Evolutionary conservation across 2,888 invertebrate species (phyloP).

Genomic region (Cheilosia grossa): DNA sequence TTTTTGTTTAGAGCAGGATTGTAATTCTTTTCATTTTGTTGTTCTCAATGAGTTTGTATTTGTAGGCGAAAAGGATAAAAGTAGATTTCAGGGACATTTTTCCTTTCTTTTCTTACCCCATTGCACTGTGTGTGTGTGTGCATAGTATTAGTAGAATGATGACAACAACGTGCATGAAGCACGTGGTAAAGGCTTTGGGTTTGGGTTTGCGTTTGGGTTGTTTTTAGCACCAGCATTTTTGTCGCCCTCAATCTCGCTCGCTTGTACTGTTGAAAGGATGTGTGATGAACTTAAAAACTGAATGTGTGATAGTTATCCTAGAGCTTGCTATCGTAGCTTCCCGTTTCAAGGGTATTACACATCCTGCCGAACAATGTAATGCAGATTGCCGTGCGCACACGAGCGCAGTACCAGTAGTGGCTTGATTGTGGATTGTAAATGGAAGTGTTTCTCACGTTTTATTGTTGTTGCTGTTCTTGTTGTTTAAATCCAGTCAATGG

Average conservation of each 20-base stretch:
- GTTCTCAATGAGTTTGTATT: slow-evolving; percentile 8
- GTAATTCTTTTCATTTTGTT: slow-evolving; percentile 46
- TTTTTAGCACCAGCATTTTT: background rate
- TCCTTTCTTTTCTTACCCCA: slow-evolving; percentile 16
- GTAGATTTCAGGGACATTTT: slow-evolving; percentile 63
- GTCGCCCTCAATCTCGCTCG: background rate
- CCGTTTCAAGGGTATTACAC: slow-evolving; percentile 62
- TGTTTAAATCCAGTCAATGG: slow-evolving; percentile 65
- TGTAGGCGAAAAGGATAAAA: slow-evolving; percentile 48
- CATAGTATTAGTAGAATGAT: slow-evolving; percentile 45
- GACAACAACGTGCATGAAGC: slow-evolving; percentile 45
- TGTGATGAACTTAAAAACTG: slow-evolving; percentile 63
- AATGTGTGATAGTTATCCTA: slow-evolving; percentile 61
- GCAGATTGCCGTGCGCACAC: slow-evolving; percentile 33
- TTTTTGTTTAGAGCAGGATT: slow-evolving; percentile 60
- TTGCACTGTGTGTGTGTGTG: slow-evolving; percentile 25
- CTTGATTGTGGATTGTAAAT: slow-evolving; percentile 67
- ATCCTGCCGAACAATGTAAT: slow-evolving; percentile 54
- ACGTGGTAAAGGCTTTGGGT: slow-evolving; percentile 63
- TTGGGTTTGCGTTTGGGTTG: slow-evolving; percentile 43
- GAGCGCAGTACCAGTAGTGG: slow-evolving; percentile 24
- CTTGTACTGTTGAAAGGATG: slow-evolving; percentile 23
- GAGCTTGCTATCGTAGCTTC: slow-evolving; percentile 34
- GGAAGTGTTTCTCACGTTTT: slow-evolving; percentile 42
- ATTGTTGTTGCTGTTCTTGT: slow-evolving; percentile 21